Evolutionary conservation across 1,140 invertebrate species (phyloP).

Genomic region (Capitella teleta): DNA sequence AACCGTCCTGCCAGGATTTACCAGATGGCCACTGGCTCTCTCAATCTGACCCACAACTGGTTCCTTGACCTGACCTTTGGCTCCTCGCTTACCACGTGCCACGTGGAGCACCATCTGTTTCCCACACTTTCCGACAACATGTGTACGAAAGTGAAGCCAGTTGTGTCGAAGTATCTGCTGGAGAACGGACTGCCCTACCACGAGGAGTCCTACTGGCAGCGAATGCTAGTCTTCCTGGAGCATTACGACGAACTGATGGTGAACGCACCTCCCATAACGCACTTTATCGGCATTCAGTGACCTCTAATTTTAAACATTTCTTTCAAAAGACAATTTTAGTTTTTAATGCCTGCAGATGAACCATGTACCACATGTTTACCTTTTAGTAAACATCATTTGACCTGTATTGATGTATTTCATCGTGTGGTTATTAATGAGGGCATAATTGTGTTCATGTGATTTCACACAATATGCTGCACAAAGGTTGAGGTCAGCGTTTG

Average conservation of each 20-base stretch:
- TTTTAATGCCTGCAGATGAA: too few relatives aligned
- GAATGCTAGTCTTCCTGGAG: slow-evolving; percentile 23
- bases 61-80: slow-evolving; percentile 31
- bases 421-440: too few relatives aligned
- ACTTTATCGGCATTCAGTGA: slow-evolving; percentile 37
- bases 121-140: slow-evolving; percentile 35
- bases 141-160: slow-evolving; percentile 33
- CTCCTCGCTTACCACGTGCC: slow-evolving; percentile 31
- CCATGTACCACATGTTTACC: too few relatives aligned
- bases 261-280: slow-evolving; percentile 33
- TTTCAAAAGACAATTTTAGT: too few relatives aligned
- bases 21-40: slow-evolving; percentile 33
- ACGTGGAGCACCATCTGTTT: slow-evolving; percentile 37
- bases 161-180: slow-evolving; percentile 25
- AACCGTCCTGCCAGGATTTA: slow-evolving; percentile 30
- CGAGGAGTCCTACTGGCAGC: slow-evolving; percentile 24
- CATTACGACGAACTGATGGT: slow-evolving; percentile 35
- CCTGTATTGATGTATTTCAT: too few relatives aligned
- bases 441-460: too few relatives aligned
- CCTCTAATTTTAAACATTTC: too few relatives aligned
- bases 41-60: slow-evolving; percentile 28
- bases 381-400: too few relatives aligned
- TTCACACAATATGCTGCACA: too few relatives aligned
- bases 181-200: slow-evolving; percentile 28
- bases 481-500: too few relatives aligned